Conservation (phyloP, 1,140 invertebrate species). For the Scaptomyza graminum region DNA sequence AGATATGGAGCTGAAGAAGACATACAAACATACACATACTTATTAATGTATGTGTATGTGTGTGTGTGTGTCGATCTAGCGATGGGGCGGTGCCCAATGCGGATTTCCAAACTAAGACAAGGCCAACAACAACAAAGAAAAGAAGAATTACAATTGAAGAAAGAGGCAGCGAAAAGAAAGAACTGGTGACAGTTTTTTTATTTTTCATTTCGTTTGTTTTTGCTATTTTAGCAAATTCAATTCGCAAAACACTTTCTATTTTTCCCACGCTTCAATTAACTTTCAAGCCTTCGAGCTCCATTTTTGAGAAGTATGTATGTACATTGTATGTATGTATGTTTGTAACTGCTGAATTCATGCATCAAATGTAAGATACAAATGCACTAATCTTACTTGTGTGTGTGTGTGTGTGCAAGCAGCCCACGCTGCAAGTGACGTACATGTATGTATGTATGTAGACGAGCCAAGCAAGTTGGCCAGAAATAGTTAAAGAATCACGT, state of each 20-base stretch:
- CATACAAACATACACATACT: background rate
- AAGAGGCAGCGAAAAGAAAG: conserved; percentile 1
- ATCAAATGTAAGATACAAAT: background rate
- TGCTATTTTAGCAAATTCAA: conserved; percentile 48
- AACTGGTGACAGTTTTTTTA: conserved; percentile 26
- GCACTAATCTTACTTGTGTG: background rate
- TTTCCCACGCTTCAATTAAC: conserved; percentile 67
- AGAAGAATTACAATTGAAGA: conserved; percentile 9
- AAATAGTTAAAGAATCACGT: conserved; percentile 60
- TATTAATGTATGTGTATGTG: background rate
- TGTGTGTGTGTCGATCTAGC: conserved; percentile 7
- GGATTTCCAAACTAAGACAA: conserved; percentile 39
- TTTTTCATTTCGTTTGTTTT: conserved; percentile 12
- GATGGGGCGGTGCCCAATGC: conserved; percentile 43
- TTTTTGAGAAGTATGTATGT: conserved; percentile 33
- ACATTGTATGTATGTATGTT: too few species aligned
- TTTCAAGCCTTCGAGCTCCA: conserved; percentile 27
- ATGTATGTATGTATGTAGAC: too few species aligned
- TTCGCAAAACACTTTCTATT: conserved; percentile 64
- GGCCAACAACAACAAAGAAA: background rate
- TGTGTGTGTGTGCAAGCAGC: conserved; percentile 15
- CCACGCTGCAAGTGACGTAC: conserved; percentile 54
- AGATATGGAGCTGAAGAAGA: conserved; percentile 29
- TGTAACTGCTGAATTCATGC: conserved; percentile 38
- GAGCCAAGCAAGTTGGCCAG: conserved; percentile 35